Evolutionary conservation across 2,797 vertebrate genomes (phyloP).

Genomic region (Rhabdomys pumilio): DNA sequence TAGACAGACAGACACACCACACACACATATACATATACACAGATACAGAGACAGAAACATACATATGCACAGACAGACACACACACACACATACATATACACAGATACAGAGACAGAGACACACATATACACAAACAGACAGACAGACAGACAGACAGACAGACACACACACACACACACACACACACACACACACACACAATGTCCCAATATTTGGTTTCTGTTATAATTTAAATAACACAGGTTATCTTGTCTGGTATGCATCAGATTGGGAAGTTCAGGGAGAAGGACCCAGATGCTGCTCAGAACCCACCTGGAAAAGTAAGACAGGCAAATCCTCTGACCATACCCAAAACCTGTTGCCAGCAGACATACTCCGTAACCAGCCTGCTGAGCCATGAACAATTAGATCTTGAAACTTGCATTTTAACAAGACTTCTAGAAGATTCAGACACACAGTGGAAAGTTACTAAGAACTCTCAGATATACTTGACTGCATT

Average conservation of each 20-base stretch:
- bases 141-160: no score
- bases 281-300: not conserved
- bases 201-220: not conserved
- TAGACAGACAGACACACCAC: not conserved
- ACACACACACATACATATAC: not conserved
- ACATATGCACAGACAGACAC: not conserved
- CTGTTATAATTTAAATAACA: constrained; percentile 44
- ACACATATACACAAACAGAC: not conserved
- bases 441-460: not conserved
- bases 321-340: not conserved
- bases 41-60: not conserved
- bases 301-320: not conserved
- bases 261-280: not conserved
- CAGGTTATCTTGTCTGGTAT: not conserved
- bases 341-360: not conserved
- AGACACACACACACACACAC: not conserved
- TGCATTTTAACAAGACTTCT: constrained; percentile 11
- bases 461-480: constrained; percentile 16
- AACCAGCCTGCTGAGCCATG: not conserved
- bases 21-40: not conserved
- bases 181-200: no score
- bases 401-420: not conserved
- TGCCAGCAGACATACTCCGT: not conserved
- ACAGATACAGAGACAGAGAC: not conserved
- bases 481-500: not conserved